These are phyloP conservation scores for Plebejus melissa DNA, from an alignment of 2,888 invertebrate genomes.

Conservation along the genomic window DNA sequence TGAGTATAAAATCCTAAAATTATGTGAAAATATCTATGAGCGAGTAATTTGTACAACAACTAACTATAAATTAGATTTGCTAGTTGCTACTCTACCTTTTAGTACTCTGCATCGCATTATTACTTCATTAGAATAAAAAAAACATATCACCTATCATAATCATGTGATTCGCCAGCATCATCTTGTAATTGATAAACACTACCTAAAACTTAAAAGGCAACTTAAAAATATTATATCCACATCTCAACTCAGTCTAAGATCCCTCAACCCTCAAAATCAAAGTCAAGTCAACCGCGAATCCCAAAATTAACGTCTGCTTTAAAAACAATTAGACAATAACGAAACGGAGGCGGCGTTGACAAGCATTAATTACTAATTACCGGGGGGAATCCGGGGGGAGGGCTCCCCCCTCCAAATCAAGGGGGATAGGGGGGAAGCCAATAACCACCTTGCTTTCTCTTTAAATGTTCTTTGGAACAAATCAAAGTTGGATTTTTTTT, in stretches of 20 bases:
- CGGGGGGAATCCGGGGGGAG: slow-evolving; percentile 32
- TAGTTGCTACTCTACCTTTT: no score
- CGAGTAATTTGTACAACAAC: no score
- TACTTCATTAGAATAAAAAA: no score
- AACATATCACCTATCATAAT: no score
- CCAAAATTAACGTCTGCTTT: slow-evolving; percentile 55
- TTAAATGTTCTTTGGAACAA: slow-evolving; percentile 60
- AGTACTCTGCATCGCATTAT: no score
- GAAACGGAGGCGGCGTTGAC: slow-evolving; percentile 51
- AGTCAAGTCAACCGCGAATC: slow-evolving; percentile 21
- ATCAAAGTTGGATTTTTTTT: slow-evolving; percentile 54
- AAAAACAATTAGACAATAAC: slow-evolving; percentile 69
- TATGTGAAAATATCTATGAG: no score
- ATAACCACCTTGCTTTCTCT: slow-evolving; percentile 36
- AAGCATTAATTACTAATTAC: slow-evolving; percentile 62
- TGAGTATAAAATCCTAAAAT: no score
- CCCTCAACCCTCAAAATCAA: neutral
- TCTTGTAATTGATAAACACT: no score
- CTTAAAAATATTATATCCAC: neutral
- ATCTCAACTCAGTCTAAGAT: neutral
- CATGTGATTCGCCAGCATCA: no score
- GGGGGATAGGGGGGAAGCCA: slow-evolving; percentile 29
- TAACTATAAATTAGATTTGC: no score
- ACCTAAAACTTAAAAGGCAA: no score
- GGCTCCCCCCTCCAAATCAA: slow-evolving; percentile 34